Evolutionary conservation across 2,797 vertebrate species (phyloP).

Genomic region (Neostethus bicornis): DNA sequence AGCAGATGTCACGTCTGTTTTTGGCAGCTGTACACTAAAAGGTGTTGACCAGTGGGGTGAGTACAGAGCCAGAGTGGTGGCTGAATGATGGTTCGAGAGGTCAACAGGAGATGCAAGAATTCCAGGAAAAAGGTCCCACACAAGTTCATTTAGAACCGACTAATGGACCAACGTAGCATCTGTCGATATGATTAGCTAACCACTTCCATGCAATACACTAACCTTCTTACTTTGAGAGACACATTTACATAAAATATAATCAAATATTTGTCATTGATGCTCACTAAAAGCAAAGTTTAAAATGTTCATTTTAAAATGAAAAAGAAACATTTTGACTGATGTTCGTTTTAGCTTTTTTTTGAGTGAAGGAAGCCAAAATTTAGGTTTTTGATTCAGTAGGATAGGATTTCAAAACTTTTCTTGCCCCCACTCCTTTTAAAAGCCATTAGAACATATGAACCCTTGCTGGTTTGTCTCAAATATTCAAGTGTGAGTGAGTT

Average conservation of each 20-base stretch:
- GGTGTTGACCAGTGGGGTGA: constrained; percentile 63
- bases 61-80: constrained; percentile 61
- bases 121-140: constrained; percentile 70
- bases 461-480: too few relatives aligned
- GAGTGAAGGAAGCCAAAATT: too few relatives aligned
- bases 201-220: constrained; percentile 42
- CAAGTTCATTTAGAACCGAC: constrained; percentile 65
- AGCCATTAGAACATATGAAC: too few relatives aligned
- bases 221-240: constrained; percentile 29
- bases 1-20: constrained; percentile 65
- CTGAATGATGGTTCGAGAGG: constrained; percentile 46
- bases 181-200: constrained; percentile 63
- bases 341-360: too few relatives aligned
- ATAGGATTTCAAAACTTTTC: too few relatives aligned
- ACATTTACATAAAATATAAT: constrained; percentile 15
- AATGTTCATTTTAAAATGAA: too few relatives aligned
- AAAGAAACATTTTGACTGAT: too few relatives aligned
- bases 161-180: constrained; percentile 74
- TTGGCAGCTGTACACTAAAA: constrained; percentile 64
- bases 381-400: too few relatives aligned
- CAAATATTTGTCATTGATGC: too few relatives aligned
- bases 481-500: too few relatives aligned
- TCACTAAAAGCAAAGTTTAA: too few relatives aligned
- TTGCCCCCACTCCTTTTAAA: too few relatives aligned
- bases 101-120: constrained; percentile 58